Base-by-base conservation (phyloP, 1,140 invertebrate genomes). In the Diploscapter pachys region DNA sequence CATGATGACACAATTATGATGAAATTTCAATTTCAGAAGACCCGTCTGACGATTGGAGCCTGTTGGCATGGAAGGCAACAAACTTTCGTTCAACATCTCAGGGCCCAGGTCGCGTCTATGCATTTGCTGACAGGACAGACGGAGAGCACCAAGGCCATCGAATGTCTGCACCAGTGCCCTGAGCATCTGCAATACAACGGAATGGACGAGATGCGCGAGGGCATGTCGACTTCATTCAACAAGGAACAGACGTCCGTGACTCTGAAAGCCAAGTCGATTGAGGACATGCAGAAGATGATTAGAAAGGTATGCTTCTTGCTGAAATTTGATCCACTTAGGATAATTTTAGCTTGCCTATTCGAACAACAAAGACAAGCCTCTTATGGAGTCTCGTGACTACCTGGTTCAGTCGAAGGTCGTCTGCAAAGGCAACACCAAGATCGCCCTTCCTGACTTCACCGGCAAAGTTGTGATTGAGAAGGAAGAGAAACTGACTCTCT, bases 1-100 rank as follows among this genome's bases (percentile, higher is more conserved):
- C 31, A 31, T 31, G 31, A 31, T 31, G 31, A 31, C 31, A 31
- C 31, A 31, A 1, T 31, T 31, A 31, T 31, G 31, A 31, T 31
- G 31, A 31, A 31, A 31, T 31, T 31, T 31, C 31, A 31, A 31
- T 31, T 31, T 31, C 31, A 31, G 69, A 96, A 95, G 85, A 98
- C 95, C 4, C 95, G 93, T 13, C 87, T 98, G 1, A 91, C 92
- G 1, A 92, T 98, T 31, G 96, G 96, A 6, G 95, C 94, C 51
- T 99, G 96, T 87, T 99, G 95, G 93, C 94, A 98, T 88, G 93
- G 94, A 90, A 71, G 83, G 4, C 63, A 81, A 55, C 76, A 79
- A 55, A 51, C 67, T 49, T 80, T 85, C 71, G 80, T 81, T 70
- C 84, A 85, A 72, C 81, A 78, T 80, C 86, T 86, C 74, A 80